Evolutionary conservation across 64 coral and sea anemone genomes (phyloP), one percentile per base, ranked within the genome.

Genomic region (Porites australiensis): DNA sequence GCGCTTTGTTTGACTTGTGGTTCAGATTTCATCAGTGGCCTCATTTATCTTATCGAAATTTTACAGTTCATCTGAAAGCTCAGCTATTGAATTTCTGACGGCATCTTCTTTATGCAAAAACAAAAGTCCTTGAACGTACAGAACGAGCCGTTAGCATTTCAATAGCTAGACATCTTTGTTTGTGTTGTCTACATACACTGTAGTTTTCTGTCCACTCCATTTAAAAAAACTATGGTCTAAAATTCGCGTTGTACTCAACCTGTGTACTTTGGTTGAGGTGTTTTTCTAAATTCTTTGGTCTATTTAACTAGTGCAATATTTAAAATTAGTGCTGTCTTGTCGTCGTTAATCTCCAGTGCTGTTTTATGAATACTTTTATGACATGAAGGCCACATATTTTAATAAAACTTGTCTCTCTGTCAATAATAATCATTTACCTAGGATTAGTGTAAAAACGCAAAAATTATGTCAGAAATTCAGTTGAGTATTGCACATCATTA

Each of bases 31-130:
- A 80, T 13, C 14, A 19, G 10, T 55, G 9, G 6, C n/a, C 19
- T 43, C 6, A 47, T 83, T 84, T 84, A 68, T 84, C 81, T 84
- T 84, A 84, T 84, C 81, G 9, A 51, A 46, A 18, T 51, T 69
- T 15, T 68, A 12, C 81, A 84, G 81, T 68, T 84, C 46, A 37
- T 37, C 73, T 45, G 51, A 47, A 76, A 45, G 18, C 4, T 46
- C 46, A 48, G 46, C 46, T 13, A 68, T 84, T 83, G 61, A 45
- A 69, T 68, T 84, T 69, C 73, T 68, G 11, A 44, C 48, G 62
- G 81, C 18, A 84, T 84, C 62, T 84, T 50, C 45, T 13, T 50
- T 49, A 57, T 57, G 53, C 10, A 27, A 5, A 11, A 13, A 48
- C 3, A 50, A 68, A 69, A 67, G 61, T 46, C 18, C 63, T 69